Conservation (phyloP, 2,888 invertebrate genomes). For the Tinea semifulvella region DNA sequence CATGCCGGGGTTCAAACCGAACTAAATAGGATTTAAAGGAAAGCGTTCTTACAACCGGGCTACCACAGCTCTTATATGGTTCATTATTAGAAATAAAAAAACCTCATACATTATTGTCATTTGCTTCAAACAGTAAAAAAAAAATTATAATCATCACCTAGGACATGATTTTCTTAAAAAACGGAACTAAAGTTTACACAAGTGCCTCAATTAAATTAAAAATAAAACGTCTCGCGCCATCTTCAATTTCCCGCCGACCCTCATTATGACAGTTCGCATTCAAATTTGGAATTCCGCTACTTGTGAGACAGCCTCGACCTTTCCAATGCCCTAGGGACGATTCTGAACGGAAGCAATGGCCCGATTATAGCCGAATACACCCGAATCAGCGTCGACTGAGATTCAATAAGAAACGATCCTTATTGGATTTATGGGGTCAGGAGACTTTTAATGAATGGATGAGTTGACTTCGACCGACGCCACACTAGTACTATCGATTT, state of each 20-base stretch:
- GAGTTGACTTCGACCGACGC: not conserved
- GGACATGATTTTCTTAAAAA: too few species aligned
- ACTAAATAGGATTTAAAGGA: too few species aligned
- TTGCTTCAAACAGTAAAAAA: too few species aligned
- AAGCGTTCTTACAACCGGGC: too few species aligned
- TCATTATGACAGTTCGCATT: slow-evolving; percentile 11
- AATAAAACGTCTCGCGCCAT: not conserved
- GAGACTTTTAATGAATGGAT: slow-evolving; percentile 11
- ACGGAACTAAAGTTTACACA: too few species aligned
- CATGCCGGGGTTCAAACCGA: too few species aligned
- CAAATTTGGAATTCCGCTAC: slow-evolving; percentile 1
- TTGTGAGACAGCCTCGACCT: slow-evolving; percentile 1
- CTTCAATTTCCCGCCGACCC: not conserved
- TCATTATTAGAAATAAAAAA: too few species aligned
- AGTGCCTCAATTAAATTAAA: not conserved
- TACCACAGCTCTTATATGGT: too few species aligned
- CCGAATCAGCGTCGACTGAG: slow-evolving; percentile 13
- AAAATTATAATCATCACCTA: too few species aligned
- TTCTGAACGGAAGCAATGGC: slow-evolving; percentile 7
- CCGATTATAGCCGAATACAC: slow-evolving; percentile 9
- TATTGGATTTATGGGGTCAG: slow-evolving; percentile 13
- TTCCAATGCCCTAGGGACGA: slow-evolving; percentile 1
- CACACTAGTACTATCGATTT: too few species aligned
- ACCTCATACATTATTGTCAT: too few species aligned
- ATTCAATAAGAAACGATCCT: slow-evolving; percentile 18